Conservation (phyloP, 1,140 invertebrate genomes). For the Vollenhovia emeryi region DNA sequence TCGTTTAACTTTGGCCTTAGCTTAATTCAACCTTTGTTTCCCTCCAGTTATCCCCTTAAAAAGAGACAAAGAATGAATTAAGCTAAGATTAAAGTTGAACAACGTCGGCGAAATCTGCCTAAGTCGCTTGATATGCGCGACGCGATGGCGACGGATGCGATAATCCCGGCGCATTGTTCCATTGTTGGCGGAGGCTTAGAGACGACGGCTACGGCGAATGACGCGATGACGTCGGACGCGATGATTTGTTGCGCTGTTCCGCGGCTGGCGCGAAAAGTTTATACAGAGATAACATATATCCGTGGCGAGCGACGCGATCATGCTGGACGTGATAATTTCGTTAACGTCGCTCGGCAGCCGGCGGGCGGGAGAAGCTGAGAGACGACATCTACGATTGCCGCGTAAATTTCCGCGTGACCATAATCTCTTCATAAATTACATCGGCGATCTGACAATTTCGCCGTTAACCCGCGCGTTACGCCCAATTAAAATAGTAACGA, state of each 20-base stretch:
- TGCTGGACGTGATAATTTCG: background rate
- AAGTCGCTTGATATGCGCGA: background rate
- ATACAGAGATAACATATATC: background rate
- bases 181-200: background rate
- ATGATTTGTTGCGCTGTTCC: conserved; percentile 14
- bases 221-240: background rate
- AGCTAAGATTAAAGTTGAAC: no score
- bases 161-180: background rate
- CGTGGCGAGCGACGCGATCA: background rate
- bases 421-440: conserved; percentile 33
- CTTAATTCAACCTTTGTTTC: no score
- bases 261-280: background rate
- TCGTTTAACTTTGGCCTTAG: no score
- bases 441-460: background rate
- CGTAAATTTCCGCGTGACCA: background rate
- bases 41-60: no score
- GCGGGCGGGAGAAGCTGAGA: background rate
- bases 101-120: no score
- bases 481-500: conserved; percentile 32
- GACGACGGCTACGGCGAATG: background rate
- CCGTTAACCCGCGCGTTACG: background rate
- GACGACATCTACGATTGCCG: background rate
- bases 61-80: no score
- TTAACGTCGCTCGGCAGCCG: background rate
- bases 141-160: background rate